These are phyloP conservation scores for Ophiodon elongatus DNA, from an alignment of 2,113 vertebrate species.

Conservation along the genomic window DNA sequence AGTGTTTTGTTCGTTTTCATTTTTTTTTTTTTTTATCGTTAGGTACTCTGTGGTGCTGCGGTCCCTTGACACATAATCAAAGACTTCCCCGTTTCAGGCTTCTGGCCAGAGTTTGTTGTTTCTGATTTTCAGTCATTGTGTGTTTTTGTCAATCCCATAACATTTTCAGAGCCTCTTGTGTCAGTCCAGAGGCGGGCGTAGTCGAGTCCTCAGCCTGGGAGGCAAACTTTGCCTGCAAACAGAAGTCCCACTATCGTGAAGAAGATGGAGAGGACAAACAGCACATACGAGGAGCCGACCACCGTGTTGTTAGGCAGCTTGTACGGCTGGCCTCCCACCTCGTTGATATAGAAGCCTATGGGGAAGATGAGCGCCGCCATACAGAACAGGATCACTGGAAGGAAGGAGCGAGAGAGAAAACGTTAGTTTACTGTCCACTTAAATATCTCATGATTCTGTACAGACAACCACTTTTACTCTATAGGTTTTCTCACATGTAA, in stretches of 20 bases:
- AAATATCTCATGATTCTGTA: background rate
- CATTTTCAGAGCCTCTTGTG: constrained; percentile 63
- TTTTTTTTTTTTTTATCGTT: constrained; percentile 53
- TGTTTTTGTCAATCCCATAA: constrained; percentile 62
- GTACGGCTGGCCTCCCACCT: constrained; percentile 99
- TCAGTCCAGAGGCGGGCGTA: constrained; percentile 63
- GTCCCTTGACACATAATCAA: constrained; percentile 57
- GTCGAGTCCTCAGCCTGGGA: constrained; percentile 92
- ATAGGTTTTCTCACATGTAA: background rate
- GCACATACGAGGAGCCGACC: constrained; percentile 98
- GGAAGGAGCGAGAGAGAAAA: constrained; percentile 63
- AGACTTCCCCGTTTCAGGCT: constrained; percentile 55
- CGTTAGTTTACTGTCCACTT: constrained; percentile 8
- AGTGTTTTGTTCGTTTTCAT: constrained; percentile 53
- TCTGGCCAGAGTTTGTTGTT: constrained; percentile 67
- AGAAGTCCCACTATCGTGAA: constrained; percentile 99
- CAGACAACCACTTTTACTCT: background rate
- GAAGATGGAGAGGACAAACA: constrained; percentile 99
- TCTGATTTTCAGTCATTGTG: constrained; percentile 67
- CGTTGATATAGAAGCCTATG: constrained; percentile 92
- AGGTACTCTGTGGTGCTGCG: constrained; percentile 57
- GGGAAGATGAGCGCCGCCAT: constrained; percentile 99
- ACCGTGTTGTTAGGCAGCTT: constrained; percentile 99
- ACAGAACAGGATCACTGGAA: constrained; percentile 95
- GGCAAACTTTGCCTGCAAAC: constrained; percentile 99